phyloP scores from a whole-genome alignment of 2,113 vertebrate species.

The Smithornis capensis region DNA sequence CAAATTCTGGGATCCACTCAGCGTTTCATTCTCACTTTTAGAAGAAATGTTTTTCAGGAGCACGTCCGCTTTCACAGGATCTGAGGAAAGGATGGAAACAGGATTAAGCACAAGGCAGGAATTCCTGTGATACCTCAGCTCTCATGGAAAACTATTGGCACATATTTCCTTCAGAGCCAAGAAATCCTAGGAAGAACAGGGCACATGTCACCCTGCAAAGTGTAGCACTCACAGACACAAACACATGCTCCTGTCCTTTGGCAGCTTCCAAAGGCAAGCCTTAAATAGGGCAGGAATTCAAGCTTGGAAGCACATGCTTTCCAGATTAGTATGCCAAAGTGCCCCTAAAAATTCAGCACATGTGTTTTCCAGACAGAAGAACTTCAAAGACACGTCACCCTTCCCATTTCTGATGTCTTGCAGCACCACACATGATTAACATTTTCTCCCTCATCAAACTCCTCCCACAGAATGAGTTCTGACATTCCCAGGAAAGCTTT shows the following conservation, averaged over 20 bases:
- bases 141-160: not conserved
- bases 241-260: not conserved
- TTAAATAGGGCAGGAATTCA: not conserved
- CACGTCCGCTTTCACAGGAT: fast-evolving
- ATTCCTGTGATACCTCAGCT: not conserved
- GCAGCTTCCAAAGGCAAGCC: not conserved
- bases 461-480: not conserved
- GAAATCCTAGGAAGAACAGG: not conserved
- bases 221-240: not conserved
- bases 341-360: not conserved
- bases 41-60: not conserved
- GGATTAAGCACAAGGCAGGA: not conserved
- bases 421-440: fast-evolving
- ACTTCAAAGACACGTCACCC: not conserved
- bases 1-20: not conserved
- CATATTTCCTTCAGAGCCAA: not conserved
- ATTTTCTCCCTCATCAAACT: not conserved
- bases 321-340: not conserved
- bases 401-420: not conserved
- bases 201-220: not conserved
- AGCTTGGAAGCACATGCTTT: not conserved
- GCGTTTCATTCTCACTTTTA: conserved; percentile 22
- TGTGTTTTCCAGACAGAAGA: not conserved
- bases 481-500: not conserved
- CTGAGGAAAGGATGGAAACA: conserved; percentile 23